Evolutionary conservation across 2,113 vertebrate species (phyloP), one percentile per base, ranked within the genome.

Genomic region (Phocoena phocoena): DNA sequence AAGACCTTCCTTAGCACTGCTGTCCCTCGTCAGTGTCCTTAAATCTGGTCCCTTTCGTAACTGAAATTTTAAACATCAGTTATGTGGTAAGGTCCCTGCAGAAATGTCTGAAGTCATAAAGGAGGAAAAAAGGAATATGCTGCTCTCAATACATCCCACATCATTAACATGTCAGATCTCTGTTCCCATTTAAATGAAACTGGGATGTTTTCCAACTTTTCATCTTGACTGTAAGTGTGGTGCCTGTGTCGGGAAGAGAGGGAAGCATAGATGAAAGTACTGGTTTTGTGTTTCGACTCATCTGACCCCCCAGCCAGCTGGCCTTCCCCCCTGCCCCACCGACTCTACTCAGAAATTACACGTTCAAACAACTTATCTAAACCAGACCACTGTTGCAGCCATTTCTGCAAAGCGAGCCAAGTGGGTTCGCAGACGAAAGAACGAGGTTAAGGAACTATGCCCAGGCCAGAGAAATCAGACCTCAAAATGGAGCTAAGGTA

Each of bases 251-350:
- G 60, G 88, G 63, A 47, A 85, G 81, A 71, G 80, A 38, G 77
- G 63, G 88, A 82, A 58, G 74, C 18, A 1, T 9, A 95, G 91
- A 96, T 87, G 91, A 97, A 98, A 98, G 93, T 77, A 31, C 67
- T 86, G 82, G 95, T 97, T 98, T 96, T 97, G 88, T 92, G 63
- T 98, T 98, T 98, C 92, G 0, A 84, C 95, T 96, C 89, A 98
- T 96, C 90, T 93, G 91, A 97, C 97, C 96, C 74, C 62, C 62
- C 88, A 44, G 20, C 88, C 96, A 96, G 96, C 96, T 97, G 96
- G 95, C 90, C 95, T 97, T 90, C 87, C 97, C 96, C 97, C 97
- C 97, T 96, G 93, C 91, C 94, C 88, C 47, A 33, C 73, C 70
- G 79, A 87, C 67, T 81, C 60, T 82, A 50, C 74, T 94, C 53